phyloP scores from a whole-genome alignment of 2,888 invertebrate genomes.

The Acrobasis suavella region DNA sequence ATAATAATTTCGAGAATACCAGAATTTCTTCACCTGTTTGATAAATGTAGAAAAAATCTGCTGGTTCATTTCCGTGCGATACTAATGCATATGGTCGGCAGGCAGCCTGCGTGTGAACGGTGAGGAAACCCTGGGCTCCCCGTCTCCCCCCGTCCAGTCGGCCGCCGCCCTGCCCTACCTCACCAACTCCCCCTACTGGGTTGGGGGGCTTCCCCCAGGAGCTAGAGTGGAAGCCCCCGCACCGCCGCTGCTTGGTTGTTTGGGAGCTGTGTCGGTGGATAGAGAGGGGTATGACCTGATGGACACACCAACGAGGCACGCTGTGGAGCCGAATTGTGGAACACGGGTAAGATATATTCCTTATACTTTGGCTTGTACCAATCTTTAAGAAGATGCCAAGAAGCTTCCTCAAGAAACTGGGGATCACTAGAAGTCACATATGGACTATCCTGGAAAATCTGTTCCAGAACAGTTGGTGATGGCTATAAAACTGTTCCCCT shows the following conservation, averaged over 20 bases:
- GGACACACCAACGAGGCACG: conserved; percentile 85
- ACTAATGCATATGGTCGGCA: conserved; percentile 55
- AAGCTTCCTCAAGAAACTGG: too few relatives aligned
- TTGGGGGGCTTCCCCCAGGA: conserved; percentile 93
- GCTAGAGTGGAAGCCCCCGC: conserved; percentile 33
- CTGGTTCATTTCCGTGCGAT: conserved; percentile 25
- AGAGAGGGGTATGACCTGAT: conserved; percentile 88
- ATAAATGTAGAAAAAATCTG: not conserved
- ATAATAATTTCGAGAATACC: too few relatives aligned
- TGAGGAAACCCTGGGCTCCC: conserved; percentile 85
- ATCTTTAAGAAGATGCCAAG: too few relatives aligned
- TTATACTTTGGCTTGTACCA: too few relatives aligned
- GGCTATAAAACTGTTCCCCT: too few relatives aligned
- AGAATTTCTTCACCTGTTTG: not conserved
- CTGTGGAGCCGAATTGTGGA: conserved; percentile 88
- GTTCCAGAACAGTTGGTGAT: too few relatives aligned
- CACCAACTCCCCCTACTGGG: conserved; percentile 86
- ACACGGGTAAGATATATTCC: conserved; percentile 79
- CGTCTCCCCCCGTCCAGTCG: conserved; percentile 83
- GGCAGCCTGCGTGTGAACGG: conserved; percentile 87
- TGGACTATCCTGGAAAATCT: too few relatives aligned
- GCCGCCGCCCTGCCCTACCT: conserved; percentile 86
- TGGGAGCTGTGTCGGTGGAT: conserved; percentile 89
- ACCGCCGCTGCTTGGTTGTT: conserved; percentile 89
- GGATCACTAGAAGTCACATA: too few relatives aligned